Conservation (phyloP, 2,113 vertebrate genomes). For the Ictalurus furcatus region DNA sequence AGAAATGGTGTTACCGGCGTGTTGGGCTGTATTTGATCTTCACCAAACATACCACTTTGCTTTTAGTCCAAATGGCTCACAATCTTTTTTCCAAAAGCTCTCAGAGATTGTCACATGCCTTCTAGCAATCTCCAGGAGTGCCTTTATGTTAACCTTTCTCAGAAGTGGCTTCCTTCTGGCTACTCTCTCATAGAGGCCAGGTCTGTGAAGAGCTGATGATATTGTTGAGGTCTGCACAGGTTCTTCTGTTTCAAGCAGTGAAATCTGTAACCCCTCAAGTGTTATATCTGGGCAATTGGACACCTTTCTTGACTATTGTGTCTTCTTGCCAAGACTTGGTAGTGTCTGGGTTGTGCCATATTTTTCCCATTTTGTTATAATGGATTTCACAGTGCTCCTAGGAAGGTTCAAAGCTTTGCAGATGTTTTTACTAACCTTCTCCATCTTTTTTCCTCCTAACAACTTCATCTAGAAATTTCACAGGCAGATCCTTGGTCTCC, state of each 20-base stretch:
- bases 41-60: not conserved
- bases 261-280: not conserved
- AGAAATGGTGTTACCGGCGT: not conserved
- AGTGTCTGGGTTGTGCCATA: slow-evolving; percentile 1
- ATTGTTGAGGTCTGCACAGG: not conserved
- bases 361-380: slow-evolving; percentile 2
- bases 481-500: not conserved
- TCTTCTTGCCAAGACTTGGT: not conserved
- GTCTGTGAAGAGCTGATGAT: not conserved
- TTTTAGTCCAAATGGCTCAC: not conserved
- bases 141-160: not conserved
- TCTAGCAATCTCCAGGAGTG: not conserved
- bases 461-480: not conserved
- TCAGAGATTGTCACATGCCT: not conserved
- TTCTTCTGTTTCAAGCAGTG: not conserved
- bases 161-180: not conserved
- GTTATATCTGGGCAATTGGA: not conserved
- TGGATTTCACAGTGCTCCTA: not conserved
- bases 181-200: too few species aligned
- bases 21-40: not conserved
- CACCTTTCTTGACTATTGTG: not conserved
- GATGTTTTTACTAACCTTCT: not conserved
- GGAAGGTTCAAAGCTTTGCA: not conserved
- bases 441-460: not conserved
- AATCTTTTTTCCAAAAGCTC: not conserved